Base-by-base conservation (phyloP, 2,797 vertebrate genomes). In the Gymnothorax javanicus region DNA sequence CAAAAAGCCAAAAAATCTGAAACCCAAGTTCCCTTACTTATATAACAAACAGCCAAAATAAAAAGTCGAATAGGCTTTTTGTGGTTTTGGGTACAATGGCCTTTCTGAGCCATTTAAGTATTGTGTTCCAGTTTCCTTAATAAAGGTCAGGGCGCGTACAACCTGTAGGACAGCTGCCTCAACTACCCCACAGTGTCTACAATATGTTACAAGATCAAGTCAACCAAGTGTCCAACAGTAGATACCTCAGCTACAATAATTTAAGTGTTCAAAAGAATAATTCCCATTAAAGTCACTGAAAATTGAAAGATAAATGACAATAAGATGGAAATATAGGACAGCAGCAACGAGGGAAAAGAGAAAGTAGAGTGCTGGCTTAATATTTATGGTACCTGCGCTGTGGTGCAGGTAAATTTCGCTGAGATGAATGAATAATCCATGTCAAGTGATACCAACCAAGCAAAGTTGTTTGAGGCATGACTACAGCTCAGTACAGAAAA, bases 321-420 rank as follows among this genome's bases (percentile, higher is more conserved):
- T 43, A 54, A 20, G 52, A 11, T 54, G 77, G 77, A n/a, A 81
- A 81, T 4, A 56, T 12, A 81, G 77, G 7, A 23, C 0, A 86
- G 88, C 9, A 90, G 62, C 12, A 62, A 87, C 90, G 87, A 83
- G 85, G 67, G 87, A 58, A 4, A 79, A 85, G 81, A 82, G 50
- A 83, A 88, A 87, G 67, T 54, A 7, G 90, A 92, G 13, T 71
- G 82, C 54, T n/a, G 27, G 82, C 11, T 33, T 59, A 27, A 20
- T 81, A 23, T 23, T 54, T 23, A 43, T 52, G 17, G 50, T 75
- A 75, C 71, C 9, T 33, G 7, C 25, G 13, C 43, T 33, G 69
- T 2, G 17, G 73, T 12, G 23, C 20, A 20, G 33, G 73, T 17
- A 17, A 43, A 52, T 43, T 75, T 33, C 73, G 5, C 73, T 77